Base-by-base conservation (phyloP, 2,113 vertebrate genomes). In the Myrmecobius fasciatus region DNA sequence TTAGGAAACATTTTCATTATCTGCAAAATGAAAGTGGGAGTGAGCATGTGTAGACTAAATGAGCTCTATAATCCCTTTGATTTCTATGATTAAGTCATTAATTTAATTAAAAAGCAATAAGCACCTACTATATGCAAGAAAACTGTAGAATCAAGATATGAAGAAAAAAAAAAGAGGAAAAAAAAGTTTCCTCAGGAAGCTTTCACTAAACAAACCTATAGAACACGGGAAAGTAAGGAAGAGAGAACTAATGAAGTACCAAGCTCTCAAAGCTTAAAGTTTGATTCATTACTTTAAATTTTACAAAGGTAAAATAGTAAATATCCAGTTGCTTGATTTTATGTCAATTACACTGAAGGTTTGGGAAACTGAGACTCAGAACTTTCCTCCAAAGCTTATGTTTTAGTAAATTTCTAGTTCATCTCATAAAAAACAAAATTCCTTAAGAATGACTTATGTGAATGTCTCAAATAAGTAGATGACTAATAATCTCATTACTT, bases 381-480 rank as follows among this genome's bases (percentile, higher is more conserved):
- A 49, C 54, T 94, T 96, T 97, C 4, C 2, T 14, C 47, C 54
- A 1, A 95, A 96, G 94, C 22, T 43, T 10, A 4, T 43, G 52
- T 6, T 92, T 25, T 94, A 28, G 53, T 53, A 94, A 95, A 90
- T 52, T 93, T 48, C 48, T 91, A 94, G 75, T 89, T n/a, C 3
- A 92, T 47, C 53, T 67, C 93, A 24, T 89, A 47, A 46, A 95
- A 94, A 49, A 49, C 9, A 9, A 83, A 17, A 95, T 88, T 17
- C 24, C 49, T 83, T 95, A 28, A 60, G 53, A 88, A 46, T 75
- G 91, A 52, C 53, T 95, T 93, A 91, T 94, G 67, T 28, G 8
- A 97, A 88, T 67, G 20, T 67, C 51, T 92, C 94, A 94, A 96
- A 75, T 94, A 95, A 95, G n/a, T 28, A 93, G 47, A 92, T 91